Percentiles rank a stretch among this genome's conserved stretches.
Evolutionary conservation across 2,113 vertebrate species (phyloP).

Genomic region (Gallinago media): DNA sequence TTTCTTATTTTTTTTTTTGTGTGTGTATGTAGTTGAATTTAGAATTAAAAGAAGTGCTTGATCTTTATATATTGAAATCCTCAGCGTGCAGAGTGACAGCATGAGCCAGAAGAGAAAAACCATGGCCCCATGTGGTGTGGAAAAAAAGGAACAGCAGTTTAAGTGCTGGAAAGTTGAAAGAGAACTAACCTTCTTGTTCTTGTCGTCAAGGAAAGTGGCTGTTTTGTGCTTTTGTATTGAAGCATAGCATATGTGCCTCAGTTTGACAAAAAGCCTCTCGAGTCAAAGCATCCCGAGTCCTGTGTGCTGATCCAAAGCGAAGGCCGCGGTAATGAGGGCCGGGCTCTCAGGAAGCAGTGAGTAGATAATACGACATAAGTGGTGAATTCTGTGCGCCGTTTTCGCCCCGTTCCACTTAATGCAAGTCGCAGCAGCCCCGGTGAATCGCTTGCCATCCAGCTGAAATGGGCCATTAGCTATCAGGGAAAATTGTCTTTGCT

Average conservation of each 20-base stretch:
- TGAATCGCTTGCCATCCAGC: slow-evolving; percentile 82
- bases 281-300: slow-evolving; percentile 64
- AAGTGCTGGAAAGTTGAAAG: slow-evolving; percentile 68
- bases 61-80: slow-evolving; percentile 67
- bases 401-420: slow-evolving; percentile 67
- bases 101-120: slow-evolving; percentile 60
- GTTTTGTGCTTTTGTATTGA: slow-evolving; percentile 45
- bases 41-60: slow-evolving; percentile 66
- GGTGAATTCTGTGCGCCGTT: slow-evolving; percentile 63
- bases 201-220: slow-evolving; percentile 53
- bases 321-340: slow-evolving; percentile 72
- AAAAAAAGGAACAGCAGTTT: slow-evolving; percentile 73
- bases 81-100: slow-evolving; percentile 67
- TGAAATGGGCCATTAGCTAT: slow-evolving; percentile 93
- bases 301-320: slow-evolving; percentile 45
- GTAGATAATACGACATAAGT: slow-evolving; percentile 80
- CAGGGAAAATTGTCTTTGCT: slow-evolving; percentile 93
- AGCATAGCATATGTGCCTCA: slow-evolving; percentile 71
- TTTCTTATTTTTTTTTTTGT: background rate
- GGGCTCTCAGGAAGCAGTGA: slow-evolving; percentile 63
- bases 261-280: slow-evolving; percentile 66
- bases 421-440: slow-evolving; percentile 69
- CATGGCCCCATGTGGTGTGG: slow-evolving; percentile 79
- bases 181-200: slow-evolving; percentile 33
- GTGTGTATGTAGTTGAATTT: slow-evolving; percentile 34